These are phyloP conservation scores for Lanistes nyassanus DNA, from an alignment of 1,140 invertebrate species.

Conservation along the genomic window DNA sequence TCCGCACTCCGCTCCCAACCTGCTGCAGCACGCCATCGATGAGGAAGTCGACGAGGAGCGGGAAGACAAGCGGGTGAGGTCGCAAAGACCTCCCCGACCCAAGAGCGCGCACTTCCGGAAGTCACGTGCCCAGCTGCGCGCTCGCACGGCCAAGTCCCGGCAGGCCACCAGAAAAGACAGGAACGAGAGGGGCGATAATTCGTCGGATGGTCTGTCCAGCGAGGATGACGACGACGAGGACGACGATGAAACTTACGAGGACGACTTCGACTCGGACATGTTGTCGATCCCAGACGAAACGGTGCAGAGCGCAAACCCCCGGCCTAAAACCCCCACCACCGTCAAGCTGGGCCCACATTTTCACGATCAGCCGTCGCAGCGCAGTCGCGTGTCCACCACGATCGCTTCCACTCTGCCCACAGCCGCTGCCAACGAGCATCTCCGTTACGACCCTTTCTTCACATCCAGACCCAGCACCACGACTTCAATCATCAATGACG, in stretches of 20 bases:
- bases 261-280: conserved; percentile 48
- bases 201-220: background rate
- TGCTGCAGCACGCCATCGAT: conserved; percentile 25
- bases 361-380: conserved; percentile 27
- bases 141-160: conserved; percentile 1
- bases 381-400: conserved; percentile 20
- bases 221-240: background rate
- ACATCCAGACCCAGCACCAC: too few relatives aligned
- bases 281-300: conserved; percentile 55
- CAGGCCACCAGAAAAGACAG: background rate
- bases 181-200: background rate
- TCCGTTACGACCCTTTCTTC: too few relatives aligned
- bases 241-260: conserved; percentile 28
- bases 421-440: too few relatives aligned
- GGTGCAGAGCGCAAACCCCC: conserved; percentile 28
- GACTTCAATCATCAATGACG: background rate
- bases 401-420: background rate
- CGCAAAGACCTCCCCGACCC: conserved; percentile 19
- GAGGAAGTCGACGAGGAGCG: conserved; percentile 25
- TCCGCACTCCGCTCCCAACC: conserved; percentile 10
- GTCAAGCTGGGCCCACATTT: conserved; percentile 36
- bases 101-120: conserved; percentile 27
- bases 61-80: conserved; percentile 18
- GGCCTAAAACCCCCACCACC: conserved; percentile 33
- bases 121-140: background rate